Evolutionary conservation across 2,797 vertebrate genomes (phyloP), one percentile per base, ranked within the genome.

Genomic region (Pseudochirops corinnae): DNA sequence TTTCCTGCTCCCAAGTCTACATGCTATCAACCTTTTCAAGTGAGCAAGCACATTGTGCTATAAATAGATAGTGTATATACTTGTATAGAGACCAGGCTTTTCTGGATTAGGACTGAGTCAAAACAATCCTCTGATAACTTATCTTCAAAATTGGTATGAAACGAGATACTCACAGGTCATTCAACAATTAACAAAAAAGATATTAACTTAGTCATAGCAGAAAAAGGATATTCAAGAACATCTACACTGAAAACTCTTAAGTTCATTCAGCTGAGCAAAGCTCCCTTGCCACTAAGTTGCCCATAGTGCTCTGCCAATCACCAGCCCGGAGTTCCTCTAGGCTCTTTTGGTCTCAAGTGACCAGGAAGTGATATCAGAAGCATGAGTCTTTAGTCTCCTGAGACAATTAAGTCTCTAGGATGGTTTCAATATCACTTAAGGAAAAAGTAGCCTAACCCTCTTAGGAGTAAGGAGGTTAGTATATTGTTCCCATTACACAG

Each of bases 21-120:
- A 56, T 82, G 33, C 56, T 56, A 92, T 31, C 93, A 87, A 62
- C 93, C 62, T 90, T 60, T 58, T 33, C 62, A 92, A 87, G 90
- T 31, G 90, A 21, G 39, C 13, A 67, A 95, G 57, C 6, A 46
- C 1, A 12, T 4, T 56, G 4, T 55, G 91, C n/a, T 90, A 57
- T 90, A 33, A 53, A 1, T 62, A 67, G 33, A 67, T 18, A 18
- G 5, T 18, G 1, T 67, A 33, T n/a, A 67, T 67, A 67, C 13
- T 67, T 67, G 33, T 21, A 5, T n/a, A 33, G 5, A 33, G 33
- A 33, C 33, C 33, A 67, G 13, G 5, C 1, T 67, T n/a, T 67
- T n/a, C 14, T n/a, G 14, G 33, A 5, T 16, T 18, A n/a, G 14
- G 14, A n/a, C 33, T 67, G 33, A n/a, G 0, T n/a, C 62, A 67